A percentile compares a stretch with the other conserved stretches of the same genome.
phyloP scores from a whole-genome alignment of 2,888 invertebrate genomes.

The Andrena marginata region DNA sequence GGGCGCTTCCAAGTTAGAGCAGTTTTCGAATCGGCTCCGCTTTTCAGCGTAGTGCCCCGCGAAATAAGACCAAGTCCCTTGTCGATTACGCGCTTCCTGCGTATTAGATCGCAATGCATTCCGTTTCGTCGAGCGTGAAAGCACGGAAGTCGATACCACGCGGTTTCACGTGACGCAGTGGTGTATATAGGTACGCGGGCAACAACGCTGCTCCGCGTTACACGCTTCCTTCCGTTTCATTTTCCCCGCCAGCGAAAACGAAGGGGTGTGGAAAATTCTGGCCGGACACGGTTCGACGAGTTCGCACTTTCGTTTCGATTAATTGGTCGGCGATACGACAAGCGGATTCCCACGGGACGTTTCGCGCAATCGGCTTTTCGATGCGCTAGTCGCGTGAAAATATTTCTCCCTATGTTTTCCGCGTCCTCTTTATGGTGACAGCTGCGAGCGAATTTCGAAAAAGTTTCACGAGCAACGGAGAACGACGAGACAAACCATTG shows the following conservation, averaged over 20 bases:
- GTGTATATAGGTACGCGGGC: constrained; percentile 52
- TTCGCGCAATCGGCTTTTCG: constrained; percentile 3
- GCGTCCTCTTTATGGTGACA: background rate
- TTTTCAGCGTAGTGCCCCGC: background rate
- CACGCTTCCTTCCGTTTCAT: constrained; percentile 37
- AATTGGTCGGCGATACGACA: background rate
- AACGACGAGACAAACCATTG: constrained; percentile 51
- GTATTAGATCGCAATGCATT: constrained; percentile 24
- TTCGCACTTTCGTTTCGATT: background rate
- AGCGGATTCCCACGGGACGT: constrained; percentile 1
- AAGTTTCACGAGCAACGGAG: constrained; percentile 17
- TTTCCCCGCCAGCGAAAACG: constrained; percentile 13
- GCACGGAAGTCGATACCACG: constrained; percentile 38
- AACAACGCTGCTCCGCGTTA: constrained; percentile 43
- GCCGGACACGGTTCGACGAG: constrained; percentile 3
- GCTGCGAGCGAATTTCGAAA: constrained; percentile 12
- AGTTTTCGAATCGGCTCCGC: background rate
- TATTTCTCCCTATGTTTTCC: background rate
- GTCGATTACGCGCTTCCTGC: constrained; percentile 32
- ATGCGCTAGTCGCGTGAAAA: background rate
- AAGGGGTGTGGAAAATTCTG: background rate
- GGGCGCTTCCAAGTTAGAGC: background rate
- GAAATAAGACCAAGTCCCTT: constrained; percentile 12
- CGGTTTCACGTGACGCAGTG: constrained; percentile 49
- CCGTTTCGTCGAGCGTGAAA: constrained; percentile 35